Base-by-base conservation (phyloP, 2,113 vertebrate species). In the Sterrhoptilus dennistouni region DNA sequence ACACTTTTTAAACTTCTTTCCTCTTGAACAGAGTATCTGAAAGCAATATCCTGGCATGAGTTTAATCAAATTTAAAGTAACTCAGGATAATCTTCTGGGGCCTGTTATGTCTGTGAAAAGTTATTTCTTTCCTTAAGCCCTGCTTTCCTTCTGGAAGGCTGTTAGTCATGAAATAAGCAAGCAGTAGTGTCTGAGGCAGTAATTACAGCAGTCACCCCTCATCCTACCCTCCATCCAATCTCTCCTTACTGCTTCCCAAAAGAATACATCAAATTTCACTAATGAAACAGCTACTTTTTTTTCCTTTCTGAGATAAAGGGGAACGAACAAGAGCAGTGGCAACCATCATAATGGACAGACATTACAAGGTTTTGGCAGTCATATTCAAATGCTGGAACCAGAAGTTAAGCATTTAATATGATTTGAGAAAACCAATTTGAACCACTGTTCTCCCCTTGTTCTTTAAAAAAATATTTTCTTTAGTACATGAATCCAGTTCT, bases 61-160 rank as follows among this genome's bases (percentile, higher is more conserved):
- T 96, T 96, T 92, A 97, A 95, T 94, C 85, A 96, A 96, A 86
- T 96, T 91, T 92, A 70, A 96, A 96, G 90, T 93, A 94, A 90
- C 79, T 52, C 54, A 49, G 22, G 52, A 50, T 94, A 83, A 92
- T 90, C 92, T 94, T 95, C 84, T 61, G 80, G 93, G 85, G 56
- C 79, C 90, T 71, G 56, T 93, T 95, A 92, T 44, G 77, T 81
- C 82, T 81, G 22, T 70, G 61, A 83, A 52, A 94, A 93, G 64
- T 96, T 93, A 78, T 95, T 94, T 90, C 60, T 92, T 93, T 83
- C 70, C 63, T 90, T 90, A 90, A 95, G 27, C 38, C 28, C 88
- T 27, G 47, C 38, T 94, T 96, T 35, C 75, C 82, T 91, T 87
- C 66, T 96, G 78, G 50, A 94, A 91, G 66, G 83, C 78, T 90